Conservation (phyloP, 1,140 invertebrate genomes). For the Bradysia coprophila region DNA sequence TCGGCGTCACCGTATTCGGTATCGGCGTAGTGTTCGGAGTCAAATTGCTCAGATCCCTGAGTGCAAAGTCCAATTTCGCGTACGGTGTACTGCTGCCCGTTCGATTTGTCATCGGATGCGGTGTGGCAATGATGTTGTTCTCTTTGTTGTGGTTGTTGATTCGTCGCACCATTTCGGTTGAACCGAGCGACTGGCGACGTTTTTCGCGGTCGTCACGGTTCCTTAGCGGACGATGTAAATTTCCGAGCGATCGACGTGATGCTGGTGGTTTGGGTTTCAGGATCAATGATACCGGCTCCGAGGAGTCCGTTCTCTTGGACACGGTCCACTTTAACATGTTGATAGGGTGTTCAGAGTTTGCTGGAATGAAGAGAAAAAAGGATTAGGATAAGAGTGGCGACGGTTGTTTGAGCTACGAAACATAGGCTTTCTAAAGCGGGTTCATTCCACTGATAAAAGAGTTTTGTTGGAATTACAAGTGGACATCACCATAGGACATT, state of each 20-base stretch:
- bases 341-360: too few relatives aligned
- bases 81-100: neutral
- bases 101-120: slow-evolving; percentile 9
- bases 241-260: neutral
- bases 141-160: slow-evolving; percentile 12
- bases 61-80: slow-evolving; percentile 7
- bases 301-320: slow-evolving; percentile 7
- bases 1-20: slow-evolving; percentile 7
- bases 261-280: neutral
- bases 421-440: too few relatives aligned
- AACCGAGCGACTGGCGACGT: slow-evolving; percentile 6
- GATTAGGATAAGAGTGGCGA: too few relatives aligned
- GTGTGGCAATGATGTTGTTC: slow-evolving; percentile 19
- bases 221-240: neutral
- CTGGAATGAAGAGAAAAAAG: too few relatives aligned
- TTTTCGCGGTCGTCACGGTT: neutral
- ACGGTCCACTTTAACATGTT: slow-evolving; percentile 24
- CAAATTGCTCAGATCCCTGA: slow-evolving; percentile 17
- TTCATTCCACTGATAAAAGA: too few relatives aligned
- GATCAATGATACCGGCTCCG: neutral
- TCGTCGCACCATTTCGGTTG: neutral
- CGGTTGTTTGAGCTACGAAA: too few relatives aligned
- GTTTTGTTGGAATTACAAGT: too few relatives aligned
- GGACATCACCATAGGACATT: too few relatives aligned
- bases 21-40: slow-evolving; percentile 4